Conservation (phyloP, 2,113 vertebrate genomes). For the Glaucomys volans region DNA sequence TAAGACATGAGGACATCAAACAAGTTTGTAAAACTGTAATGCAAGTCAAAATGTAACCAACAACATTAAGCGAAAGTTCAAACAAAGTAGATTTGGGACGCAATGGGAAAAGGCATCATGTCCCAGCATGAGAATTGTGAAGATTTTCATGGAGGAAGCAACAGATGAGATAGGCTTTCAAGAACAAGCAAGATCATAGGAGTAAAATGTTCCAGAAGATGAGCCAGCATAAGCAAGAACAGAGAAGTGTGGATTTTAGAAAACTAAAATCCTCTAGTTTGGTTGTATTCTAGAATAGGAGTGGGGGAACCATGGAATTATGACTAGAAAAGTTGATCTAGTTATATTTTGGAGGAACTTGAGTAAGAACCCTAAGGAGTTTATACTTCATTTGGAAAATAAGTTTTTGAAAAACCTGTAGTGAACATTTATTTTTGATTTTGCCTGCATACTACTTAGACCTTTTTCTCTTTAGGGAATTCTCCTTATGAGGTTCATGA, state of each 20-base stretch:
- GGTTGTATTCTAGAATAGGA: background rate
- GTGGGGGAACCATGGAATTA: no score
- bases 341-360: background rate
- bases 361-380: background rate
- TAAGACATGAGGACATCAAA: background rate
- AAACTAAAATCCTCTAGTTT: background rate
- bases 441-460: background rate
- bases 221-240: background rate
- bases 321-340: background rate
- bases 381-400: background rate
- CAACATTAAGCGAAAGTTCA: background rate
- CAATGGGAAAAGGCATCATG: background rate
- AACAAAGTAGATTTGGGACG: background rate
- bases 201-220: background rate
- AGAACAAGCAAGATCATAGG: background rate
- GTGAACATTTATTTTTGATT: background rate
- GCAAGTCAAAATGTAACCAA: background rate
- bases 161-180: background rate
- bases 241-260: background rate
- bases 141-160: background rate
- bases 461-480: background rate
- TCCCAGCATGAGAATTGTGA: background rate
- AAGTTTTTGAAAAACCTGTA: background rate
- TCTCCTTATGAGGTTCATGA: background rate
- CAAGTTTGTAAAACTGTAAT: background rate